These are phyloP conservation scores for Xestobium rufovillosum DNA, from an alignment of 2,888 invertebrate genomes.

Conservation along the genomic window DNA sequence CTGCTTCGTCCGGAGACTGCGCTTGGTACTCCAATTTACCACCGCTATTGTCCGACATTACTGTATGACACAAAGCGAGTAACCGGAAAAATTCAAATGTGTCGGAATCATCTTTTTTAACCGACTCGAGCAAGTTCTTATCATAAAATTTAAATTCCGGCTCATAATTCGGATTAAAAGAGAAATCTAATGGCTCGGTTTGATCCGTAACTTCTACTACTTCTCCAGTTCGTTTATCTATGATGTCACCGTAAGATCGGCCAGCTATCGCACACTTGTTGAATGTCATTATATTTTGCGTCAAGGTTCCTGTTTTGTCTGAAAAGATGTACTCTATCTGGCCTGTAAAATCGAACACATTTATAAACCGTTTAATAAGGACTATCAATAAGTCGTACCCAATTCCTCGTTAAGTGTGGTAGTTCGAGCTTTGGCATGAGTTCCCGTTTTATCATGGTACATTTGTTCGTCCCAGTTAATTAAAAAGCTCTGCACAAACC, in stretches of 20 bases:
- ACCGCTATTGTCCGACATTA: conserved; percentile 91
- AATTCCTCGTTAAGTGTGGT: conserved; percentile 98
- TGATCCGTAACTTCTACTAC: conserved; percentile 77
- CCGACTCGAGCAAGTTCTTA: conserved; percentile 72
- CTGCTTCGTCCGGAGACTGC: conserved; percentile 97
- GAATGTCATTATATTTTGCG: conserved; percentile 99
- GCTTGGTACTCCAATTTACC: conserved; percentile 83
- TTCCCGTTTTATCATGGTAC: conserved; percentile 86
- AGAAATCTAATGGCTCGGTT: conserved; percentile 80
- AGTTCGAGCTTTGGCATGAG: conserved; percentile 90
- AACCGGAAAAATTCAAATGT: conserved; percentile 80
- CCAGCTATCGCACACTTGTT: conserved; percentile 97
- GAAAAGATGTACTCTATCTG: conserved; percentile 99
- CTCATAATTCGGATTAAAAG: conserved; percentile 89
- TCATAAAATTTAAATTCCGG: conserved; percentile 93
- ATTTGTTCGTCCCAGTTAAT: conserved; percentile 99
- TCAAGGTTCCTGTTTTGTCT: conserved; percentile 98
- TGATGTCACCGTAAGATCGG: conserved; percentile 82
- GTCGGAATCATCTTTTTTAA: conserved; percentile 63
- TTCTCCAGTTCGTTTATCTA: conserved; percentile 82
- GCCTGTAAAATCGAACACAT: conserved; percentile 45
- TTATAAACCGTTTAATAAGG: background rate
- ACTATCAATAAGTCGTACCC: conserved; percentile 42
- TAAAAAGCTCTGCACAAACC: conserved; percentile 95
- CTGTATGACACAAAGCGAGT: conserved; percentile 95